Percentiles rank a stretch among this genome's conserved stretches.
These are phyloP conservation scores for Bergia puertoricense DNA, from an alignment of 92 coral and sea anemone genomes.

Conservation along the genomic window DNA sequence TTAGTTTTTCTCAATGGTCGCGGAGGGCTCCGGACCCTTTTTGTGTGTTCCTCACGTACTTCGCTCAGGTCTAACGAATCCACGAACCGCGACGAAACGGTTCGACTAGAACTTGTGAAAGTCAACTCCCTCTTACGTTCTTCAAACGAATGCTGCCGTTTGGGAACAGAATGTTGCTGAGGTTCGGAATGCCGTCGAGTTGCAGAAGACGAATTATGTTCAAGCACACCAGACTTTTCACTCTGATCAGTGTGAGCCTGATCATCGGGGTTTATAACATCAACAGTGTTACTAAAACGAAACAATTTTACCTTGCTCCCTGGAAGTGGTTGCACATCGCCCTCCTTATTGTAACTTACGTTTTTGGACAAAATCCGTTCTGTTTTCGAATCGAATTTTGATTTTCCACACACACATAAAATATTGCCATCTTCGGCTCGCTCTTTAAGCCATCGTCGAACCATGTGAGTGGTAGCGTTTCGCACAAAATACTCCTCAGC, in stretches of 20 bases:
- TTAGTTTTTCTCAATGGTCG: conserved; percentile 88
- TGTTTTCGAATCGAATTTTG: conserved; percentile 36
- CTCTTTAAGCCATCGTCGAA: conserved; percentile 86
- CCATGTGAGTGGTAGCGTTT: conserved; percentile 90
- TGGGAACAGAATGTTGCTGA: conserved; percentile 64
- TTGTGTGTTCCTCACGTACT: conserved; percentile 73
- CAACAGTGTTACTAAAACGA: conserved; percentile 85
- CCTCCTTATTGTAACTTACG: conserved; percentile 9
- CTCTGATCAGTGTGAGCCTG: conserved; percentile 44
- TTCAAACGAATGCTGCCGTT: conserved; percentile 63
- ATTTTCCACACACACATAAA: conserved; percentile 56
- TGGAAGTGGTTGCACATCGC: background rate
- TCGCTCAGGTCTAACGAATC: conserved; percentile 89
- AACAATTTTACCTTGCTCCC: conserved; percentile 62
- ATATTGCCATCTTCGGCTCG: conserved; percentile 53
- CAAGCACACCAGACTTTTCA: conserved; percentile 40
- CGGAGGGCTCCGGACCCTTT: conserved; percentile 81
- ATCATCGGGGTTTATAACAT: conserved; percentile 75
- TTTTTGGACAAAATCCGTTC: conserved; percentile 15
- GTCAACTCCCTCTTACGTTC: conserved; percentile 61
- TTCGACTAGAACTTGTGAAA: conserved; percentile 22
- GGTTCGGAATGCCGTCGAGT: conserved; percentile 83
- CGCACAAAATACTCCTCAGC: conserved; percentile 93
- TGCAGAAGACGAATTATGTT: conserved; percentile 45
- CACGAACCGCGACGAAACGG: conserved; percentile 78